These are phyloP conservation scores for Phainopepla nitens DNA, from an alignment of 2,113 vertebrate species.

Conservation along the genomic window DNA sequence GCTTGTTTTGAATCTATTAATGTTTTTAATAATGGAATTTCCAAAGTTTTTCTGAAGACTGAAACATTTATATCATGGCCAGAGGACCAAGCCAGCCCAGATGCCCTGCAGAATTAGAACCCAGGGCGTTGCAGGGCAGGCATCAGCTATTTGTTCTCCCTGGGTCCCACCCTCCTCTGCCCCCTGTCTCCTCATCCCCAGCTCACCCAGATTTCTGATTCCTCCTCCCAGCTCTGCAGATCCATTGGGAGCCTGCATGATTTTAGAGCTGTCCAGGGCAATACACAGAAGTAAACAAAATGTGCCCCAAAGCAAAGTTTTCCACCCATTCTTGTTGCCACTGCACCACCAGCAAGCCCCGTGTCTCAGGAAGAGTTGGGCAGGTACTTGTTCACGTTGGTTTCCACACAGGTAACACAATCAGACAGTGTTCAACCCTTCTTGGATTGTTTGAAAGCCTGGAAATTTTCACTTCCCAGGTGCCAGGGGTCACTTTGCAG, in stretches of 20 bases:
- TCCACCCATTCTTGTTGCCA: neutral
- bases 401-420: neutral
- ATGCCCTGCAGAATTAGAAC: neutral
- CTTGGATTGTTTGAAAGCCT: neutral
- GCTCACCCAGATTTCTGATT: neutral
- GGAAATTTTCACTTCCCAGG: neutral
- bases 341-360: fast-evolving
- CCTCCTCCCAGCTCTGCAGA: neutral
- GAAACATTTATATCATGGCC: fast-evolving
- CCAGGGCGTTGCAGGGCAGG: fast-evolving
- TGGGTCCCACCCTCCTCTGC: neutral
- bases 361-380: fast-evolving
- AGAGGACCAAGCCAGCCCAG: neutral
- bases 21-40: neutral
- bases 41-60: neutral
- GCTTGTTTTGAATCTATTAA: neutral
- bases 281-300: neutral
- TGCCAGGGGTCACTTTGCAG: neutral
- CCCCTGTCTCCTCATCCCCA: fast-evolving
- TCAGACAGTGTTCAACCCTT: neutral
- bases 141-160: neutral
- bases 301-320: neutral
- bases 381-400: fast-evolving
- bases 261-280: neutral
- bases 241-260: neutral